These are phyloP conservation scores for Caenorhabditis angaria DNA, from an alignment of 2,888 invertebrate species.

Conservation along the genomic window DNA sequence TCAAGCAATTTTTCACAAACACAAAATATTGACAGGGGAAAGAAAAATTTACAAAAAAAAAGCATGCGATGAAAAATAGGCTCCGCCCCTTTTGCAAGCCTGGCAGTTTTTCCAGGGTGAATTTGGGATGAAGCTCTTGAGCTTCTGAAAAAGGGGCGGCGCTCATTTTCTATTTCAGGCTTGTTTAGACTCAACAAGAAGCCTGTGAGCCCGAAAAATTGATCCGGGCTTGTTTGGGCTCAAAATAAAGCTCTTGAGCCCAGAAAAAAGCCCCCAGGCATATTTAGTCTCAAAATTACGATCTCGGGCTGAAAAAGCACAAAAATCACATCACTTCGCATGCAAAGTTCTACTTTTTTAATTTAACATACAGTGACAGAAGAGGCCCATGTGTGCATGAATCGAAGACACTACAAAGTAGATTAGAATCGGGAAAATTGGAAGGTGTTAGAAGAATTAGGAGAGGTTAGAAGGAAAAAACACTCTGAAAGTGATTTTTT, in stretches of 20 bases:
- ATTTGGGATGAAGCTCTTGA: too few relatives aligned
- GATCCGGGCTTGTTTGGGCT: too few relatives aligned
- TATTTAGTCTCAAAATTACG: neutral
- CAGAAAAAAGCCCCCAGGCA: too few relatives aligned
- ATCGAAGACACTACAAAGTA: constrained; percentile 69
- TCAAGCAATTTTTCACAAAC: neutral
- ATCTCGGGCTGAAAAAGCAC: neutral
- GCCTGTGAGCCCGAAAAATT: too few relatives aligned
- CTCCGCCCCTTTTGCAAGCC: too few relatives aligned
- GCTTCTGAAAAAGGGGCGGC: too few relatives aligned
- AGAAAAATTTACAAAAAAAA: neutral
- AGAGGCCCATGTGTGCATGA: constrained; percentile 72
- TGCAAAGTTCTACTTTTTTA: neutral
- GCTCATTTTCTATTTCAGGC: too few relatives aligned
- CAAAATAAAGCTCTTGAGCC: too few relatives aligned
- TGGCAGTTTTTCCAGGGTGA: too few relatives aligned
- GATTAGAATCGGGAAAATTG: neutral
- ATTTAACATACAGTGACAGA: constrained; percentile 70
- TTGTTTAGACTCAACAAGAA: too few relatives aligned
- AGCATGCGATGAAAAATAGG: too few relatives aligned
- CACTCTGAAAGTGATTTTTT: constrained; percentile 4
- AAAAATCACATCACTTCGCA: neutral
- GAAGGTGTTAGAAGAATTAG: constrained; percentile 7
- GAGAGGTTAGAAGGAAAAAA: constrained; percentile 11
- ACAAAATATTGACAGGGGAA: neutral